phyloP scores from a whole-genome alignment of 2,888 invertebrate species.

The Andrena bucephala region DNA sequence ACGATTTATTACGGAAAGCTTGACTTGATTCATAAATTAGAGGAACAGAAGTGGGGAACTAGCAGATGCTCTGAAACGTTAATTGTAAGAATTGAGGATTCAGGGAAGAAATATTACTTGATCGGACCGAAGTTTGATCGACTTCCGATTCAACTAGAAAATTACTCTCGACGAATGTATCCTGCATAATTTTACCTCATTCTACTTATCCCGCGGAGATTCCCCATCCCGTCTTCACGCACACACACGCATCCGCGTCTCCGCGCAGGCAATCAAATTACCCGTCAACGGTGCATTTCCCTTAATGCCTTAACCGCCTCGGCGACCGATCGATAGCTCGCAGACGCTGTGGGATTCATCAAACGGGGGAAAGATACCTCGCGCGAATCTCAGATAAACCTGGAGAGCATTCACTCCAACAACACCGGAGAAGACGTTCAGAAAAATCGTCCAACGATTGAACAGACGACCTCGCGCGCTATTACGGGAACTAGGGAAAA shows the following conservation, averaged over 20 bases:
- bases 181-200: too few species aligned
- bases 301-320: slow-evolving; percentile 40
- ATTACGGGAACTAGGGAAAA: neutral
- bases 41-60: neutral
- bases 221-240: neutral
- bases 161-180: too few species aligned
- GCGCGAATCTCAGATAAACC: slow-evolving; percentile 20
- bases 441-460: slow-evolving; percentile 26
- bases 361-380: neutral
- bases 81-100: too few species aligned
- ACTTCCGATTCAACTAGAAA: neutral
- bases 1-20: neutral
- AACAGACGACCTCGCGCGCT: slow-evolving; percentile 3
- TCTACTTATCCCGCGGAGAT: neutral
- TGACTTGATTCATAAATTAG: neutral
- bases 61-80: neutral
- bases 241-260: neutral
- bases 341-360: slow-evolving; percentile 37
- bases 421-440: slow-evolving; percentile 9
- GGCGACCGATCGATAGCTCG: slow-evolving; percentile 40
- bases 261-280: slow-evolving; percentile 35
- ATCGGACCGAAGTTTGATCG: too few species aligned
- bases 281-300: slow-evolving; percentile 43
- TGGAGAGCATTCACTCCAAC: slow-evolving; percentile 6
- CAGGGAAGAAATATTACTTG: too few species aligned